Evolutionary conservation across 2,797 vertebrate genomes (phyloP).

Genomic region (Caiman crocodilus): DNA sequence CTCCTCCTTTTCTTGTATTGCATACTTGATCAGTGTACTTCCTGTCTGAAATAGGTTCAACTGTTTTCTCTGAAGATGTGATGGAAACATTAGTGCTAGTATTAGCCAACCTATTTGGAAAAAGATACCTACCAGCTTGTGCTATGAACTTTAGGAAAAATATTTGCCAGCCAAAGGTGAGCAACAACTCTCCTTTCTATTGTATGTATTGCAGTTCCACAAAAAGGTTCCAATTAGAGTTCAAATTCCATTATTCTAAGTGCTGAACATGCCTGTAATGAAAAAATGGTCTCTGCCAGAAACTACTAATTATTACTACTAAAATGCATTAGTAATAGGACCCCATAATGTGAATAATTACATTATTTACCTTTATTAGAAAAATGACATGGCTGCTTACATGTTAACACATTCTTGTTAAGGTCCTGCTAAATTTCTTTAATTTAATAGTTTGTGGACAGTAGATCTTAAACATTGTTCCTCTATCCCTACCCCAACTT

Average conservation of each 20-base stretch:
- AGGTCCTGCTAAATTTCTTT: background rate
- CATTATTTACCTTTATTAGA: background rate
- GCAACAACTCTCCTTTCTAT: background rate
- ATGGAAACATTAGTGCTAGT: conserved; percentile 74
- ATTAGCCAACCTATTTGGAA: conserved; percentile 75
- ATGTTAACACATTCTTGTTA: background rate
- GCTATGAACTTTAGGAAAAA: background rate
- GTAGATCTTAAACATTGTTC: background rate
- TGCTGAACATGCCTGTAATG: background rate
- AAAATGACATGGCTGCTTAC: background rate
- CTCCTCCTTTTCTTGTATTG: background rate
- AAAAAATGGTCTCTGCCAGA: background rate
- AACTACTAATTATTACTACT: background rate
- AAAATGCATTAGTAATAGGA: background rate
- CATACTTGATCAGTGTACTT: background rate
- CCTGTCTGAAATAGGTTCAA: conserved; percentile 52
- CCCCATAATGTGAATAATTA: background rate
- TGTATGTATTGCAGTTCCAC: background rate
- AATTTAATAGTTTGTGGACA: background rate
- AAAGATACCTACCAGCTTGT: conserved; percentile 44
- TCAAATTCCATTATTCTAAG: background rate
- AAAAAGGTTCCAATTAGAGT: background rate
- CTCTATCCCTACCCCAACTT: background rate
- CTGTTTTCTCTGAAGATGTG: conserved; percentile 63
- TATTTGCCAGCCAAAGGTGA: conserved; percentile 61